Evolutionary conservation across 2,113 vertebrate species (phyloP).

Genomic region (Accipiter cooperii): DNA sequence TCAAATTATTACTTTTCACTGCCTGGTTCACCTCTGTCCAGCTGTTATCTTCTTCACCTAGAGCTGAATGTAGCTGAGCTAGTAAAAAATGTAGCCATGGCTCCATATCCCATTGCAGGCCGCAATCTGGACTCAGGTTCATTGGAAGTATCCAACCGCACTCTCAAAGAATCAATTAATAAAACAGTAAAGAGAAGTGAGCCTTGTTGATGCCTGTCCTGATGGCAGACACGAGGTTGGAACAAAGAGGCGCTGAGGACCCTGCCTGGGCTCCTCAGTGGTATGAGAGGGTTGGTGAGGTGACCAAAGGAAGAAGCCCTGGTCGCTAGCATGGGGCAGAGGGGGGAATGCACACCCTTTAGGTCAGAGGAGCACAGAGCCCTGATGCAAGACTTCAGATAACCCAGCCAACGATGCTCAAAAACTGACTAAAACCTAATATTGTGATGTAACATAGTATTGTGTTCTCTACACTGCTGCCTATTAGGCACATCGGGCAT

Average conservation of each 20-base stretch:
- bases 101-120: neutral
- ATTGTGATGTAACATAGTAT: fast-evolving
- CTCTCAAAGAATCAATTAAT: neutral
- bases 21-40: neutral
- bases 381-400: neutral
- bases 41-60: neutral
- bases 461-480: neutral
- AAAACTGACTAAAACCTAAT: neutral
- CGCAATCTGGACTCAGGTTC: neutral
- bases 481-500: fast-evolving
- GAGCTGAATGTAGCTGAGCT: neutral
- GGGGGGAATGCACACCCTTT: fast-evolving
- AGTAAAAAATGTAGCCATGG: neutral
- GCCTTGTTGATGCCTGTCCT: neutral
- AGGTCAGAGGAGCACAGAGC: neutral
- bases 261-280: neutral
- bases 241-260: neutral
- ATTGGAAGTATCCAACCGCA: neutral
- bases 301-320: neutral
- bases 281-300: neutral
- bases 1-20: neutral
- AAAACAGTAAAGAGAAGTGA: neutral
- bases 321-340: fast-evolving
- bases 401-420: neutral
- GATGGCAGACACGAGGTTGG: neutral